Evolutionary conservation across 2,113 vertebrate species (phyloP).

Genomic region (Lasiurus cinereus): DNA sequence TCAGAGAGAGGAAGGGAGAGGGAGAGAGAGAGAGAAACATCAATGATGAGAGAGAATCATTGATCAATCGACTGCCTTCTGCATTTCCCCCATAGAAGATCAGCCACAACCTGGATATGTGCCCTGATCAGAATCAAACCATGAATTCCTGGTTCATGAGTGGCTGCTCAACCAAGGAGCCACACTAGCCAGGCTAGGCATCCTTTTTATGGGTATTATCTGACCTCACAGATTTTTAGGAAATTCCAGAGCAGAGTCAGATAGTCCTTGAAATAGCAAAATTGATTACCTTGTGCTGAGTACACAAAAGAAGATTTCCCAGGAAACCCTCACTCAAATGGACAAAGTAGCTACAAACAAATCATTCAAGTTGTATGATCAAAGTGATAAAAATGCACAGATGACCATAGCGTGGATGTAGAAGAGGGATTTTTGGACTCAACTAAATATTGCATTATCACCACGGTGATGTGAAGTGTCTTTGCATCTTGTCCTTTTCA

Average conservation of each 20-base stretch:
- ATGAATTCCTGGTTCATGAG: too few relatives aligned
- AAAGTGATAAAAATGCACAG: background rate
- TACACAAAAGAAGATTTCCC: background rate
- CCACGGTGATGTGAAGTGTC: background rate
- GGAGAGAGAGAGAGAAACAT: too few relatives aligned
- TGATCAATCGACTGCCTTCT: too few relatives aligned
- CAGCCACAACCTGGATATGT: too few relatives aligned
- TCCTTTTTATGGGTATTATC: background rate
- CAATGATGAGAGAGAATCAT: too few relatives aligned
- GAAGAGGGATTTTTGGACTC: background rate
- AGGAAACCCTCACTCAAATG: background rate
- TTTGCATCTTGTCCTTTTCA: background rate
- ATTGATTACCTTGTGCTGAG: background rate
- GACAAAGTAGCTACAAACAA: background rate
- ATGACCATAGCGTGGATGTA: background rate
- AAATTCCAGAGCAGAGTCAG: slow-evolving; percentile 12
- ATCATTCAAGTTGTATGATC: background rate
- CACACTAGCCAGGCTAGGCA: background rate
- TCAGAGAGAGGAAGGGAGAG: too few relatives aligned
- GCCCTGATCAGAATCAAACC: too few relatives aligned
- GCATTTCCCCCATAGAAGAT: too few relatives aligned
- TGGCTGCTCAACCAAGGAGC: too few relatives aligned
- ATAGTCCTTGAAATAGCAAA: background rate
- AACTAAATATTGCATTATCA: background rate
- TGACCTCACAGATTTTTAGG: slow-evolving; percentile 3